A percentile compares a stretch with the other conserved stretches of the same genome.
Conservation (phyloP, 2,888 invertebrate genomes). For the Stictocephala bisonia region DNA sequence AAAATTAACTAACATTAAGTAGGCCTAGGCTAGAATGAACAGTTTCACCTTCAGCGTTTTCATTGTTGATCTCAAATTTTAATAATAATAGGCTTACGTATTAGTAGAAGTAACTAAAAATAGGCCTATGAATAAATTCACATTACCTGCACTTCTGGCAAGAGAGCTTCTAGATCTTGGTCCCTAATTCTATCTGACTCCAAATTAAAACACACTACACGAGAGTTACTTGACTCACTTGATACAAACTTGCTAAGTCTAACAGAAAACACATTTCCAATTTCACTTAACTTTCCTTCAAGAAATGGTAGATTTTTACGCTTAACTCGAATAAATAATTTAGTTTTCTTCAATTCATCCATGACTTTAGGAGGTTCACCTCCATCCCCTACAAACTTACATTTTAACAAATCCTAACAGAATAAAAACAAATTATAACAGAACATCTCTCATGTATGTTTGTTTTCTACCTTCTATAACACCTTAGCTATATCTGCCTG, state of each 20-base stretch:
- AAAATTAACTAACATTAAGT: too few relatives aligned
- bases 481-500: too few relatives aligned
- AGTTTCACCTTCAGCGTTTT: too few relatives aligned
- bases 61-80: too few relatives aligned
- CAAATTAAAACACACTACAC: constrained; percentile 9
- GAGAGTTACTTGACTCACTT: constrained; percentile 18
- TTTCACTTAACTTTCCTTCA: constrained; percentile 54
- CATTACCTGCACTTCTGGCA: constrained; percentile 20
- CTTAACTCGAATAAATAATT: constrained; percentile 55
- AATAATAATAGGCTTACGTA: too few relatives aligned
- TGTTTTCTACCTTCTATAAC: too few relatives aligned
- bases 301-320: constrained; percentile 54
- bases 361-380: constrained; percentile 57
- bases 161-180: background rate
- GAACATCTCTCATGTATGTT: too few relatives aligned
- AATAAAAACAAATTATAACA: too few relatives aligned
- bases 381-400: constrained; percentile 52
- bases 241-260: constrained; percentile 49
- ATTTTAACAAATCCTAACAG: too few relatives aligned
- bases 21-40: too few relatives aligned
- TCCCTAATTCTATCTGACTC: constrained; percentile 2
- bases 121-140: background rate
- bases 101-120: background rate
- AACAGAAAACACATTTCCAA: constrained; percentile 55
- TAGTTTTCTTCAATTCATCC: constrained; percentile 56